Base-by-base conservation (phyloP, 2,797 vertebrate genomes). In the Megaceryle alcyon region DNA sequence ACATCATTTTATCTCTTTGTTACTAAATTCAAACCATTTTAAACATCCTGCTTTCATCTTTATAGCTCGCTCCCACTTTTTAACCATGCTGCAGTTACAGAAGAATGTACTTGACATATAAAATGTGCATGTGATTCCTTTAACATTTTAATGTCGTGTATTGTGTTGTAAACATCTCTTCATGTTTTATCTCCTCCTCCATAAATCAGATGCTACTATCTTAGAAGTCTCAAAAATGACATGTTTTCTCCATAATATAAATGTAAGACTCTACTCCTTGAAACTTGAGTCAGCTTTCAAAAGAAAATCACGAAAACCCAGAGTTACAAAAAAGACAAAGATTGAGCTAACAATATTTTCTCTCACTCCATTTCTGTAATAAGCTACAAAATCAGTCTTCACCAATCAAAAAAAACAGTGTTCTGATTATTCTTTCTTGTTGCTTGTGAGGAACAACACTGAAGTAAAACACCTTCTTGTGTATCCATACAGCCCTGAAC, bases 11-110 rank as follows among this genome's bases (percentile, higher is more conserved):
- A 89, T 95, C 96, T 97, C 93, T 90, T 26, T 3, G 63, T 87
- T 84, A 77, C 87, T 97, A 94, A 97, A 97, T 90, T 96, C 94
- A 91, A 97, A 88, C 90, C 89, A 92, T 94, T 97, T 96, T 88
- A 97, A 96, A 96, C 70, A 88, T 91, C 91, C 56, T 92, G 90
- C 93, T 97, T 97, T 97, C 94, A 97, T 96, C 94, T 96, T 95
- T 84, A 87, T 28, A 95, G 93, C 66, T 59, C 64, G 66, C 83
- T 91, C 90, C 80, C 28, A 71, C 92, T 97, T 97, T 95, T 93
- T 93, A 97, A 96, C 73, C 5, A 6, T 44, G 59, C 66, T 78
- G 53, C 79, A 90, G 75, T 77, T 92, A 75, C 51, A 84, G 59
- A 96, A 95, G 71, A 95, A 94, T 80, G 86, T 43, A 69, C 72